Percentiles rank a stretch among this genome's conserved stretches.
Evolutionary conservation across 2,888 invertebrate genomes (phyloP).

Genomic region (Apamea crenata): DNA sequence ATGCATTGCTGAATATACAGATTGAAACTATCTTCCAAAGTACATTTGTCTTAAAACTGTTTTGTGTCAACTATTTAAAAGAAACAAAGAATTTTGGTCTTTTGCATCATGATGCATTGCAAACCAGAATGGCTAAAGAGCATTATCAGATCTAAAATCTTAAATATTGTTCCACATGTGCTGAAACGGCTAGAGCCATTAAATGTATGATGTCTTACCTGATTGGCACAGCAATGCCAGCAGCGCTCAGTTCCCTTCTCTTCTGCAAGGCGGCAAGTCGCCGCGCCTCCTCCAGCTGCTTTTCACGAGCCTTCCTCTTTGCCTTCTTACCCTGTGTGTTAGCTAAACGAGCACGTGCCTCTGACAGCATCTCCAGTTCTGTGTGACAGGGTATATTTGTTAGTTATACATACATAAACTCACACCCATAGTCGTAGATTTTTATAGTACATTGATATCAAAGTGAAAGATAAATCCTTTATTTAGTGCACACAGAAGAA

Average conservation of each 20-base stretch:
- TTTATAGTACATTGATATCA: background rate
- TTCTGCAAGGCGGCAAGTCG: conserved; percentile 99
- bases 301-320: conserved; percentile 98
- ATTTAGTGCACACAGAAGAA: background rate
- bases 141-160: background rate
- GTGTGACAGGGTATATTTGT: conserved; percentile 16
- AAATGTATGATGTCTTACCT: conserved; percentile 72
- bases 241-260: conserved; percentile 98
- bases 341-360: conserved; percentile 99
- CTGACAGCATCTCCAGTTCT: conserved; percentile 99
- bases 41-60: background rate
- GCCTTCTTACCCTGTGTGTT: conserved; percentile 99
- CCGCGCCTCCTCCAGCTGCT: conserved; percentile 99
- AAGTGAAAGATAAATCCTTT: background rate
- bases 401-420: background rate
- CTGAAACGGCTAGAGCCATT: background rate
- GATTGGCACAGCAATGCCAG: conserved; percentile 94
- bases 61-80: background rate
- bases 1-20: background rate
- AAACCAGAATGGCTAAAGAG: background rate
- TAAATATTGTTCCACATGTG: background rate
- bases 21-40: background rate
- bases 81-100: background rate
- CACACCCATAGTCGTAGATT: background rate
- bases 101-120: background rate